Evolutionary conservation across 1,140 invertebrate genomes (phyloP), one percentile per base, ranked within the genome.

Genomic region (Anastrepha obliqua): DNA sequence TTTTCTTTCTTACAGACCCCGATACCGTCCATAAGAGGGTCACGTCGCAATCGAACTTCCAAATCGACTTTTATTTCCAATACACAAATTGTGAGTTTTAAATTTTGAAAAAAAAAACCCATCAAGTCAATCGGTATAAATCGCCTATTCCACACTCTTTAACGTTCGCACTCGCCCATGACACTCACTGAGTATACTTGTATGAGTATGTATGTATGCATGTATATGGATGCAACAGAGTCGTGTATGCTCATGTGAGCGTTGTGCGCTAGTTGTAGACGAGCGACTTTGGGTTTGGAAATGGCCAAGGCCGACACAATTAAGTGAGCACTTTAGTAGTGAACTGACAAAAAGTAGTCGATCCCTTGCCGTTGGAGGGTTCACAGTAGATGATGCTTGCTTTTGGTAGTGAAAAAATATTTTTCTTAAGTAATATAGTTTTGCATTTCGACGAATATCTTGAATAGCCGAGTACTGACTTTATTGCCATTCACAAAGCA

Each of bases 51-150:
- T 89, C 91, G 91, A 65, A 91, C 92, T 90, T 91, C 91, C 90
- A 92, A 92, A 92, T 92, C 91, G 90, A 92, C 91, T 89, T 90
- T 92, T 90, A 88, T 92, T 90, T 92, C 91, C 90, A 92, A 91
- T 89, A 92, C 91, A 91, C 91, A 92, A 92, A 92, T 92, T 92
- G 91, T 92, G 91, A 92, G 91, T 92, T 85, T 60, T 29, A 81
- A 55, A 17, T 13, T 81, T 42, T 81, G 20, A 55, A 81, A 8
- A 55, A 9, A 55, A 55, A 55, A 58, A 20, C 47, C 47, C 20
- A 55, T 55, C 74, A n/a, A 29, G 15, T 74, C 42, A 74, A 74
- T 47, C 42, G 67, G 15, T 74, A 15, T 39, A 44, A 70, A 74
- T 29, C 17, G 47, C 15, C 51, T 81, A 20, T 81, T 81, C 47